Base-by-base conservation (phyloP, 2,888 invertebrate genomes). In the Odontothrips loti region DNA sequence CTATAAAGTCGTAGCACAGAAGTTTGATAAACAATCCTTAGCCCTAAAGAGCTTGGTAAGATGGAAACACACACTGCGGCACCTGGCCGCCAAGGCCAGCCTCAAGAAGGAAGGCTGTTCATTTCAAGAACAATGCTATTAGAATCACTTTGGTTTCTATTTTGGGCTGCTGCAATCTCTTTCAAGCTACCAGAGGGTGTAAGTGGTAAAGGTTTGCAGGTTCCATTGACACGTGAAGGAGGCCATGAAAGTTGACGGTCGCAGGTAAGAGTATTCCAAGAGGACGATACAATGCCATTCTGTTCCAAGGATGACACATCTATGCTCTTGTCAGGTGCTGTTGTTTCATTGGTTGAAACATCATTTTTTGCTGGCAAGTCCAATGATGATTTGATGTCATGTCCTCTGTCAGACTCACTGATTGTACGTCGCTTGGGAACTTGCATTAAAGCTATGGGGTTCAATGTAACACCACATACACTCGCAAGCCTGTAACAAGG, bases 111-210 rank as follows among this genome's bases (percentile, higher is more conserved):
- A 12, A 75, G 27, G 68, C 68, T 75, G 27, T 27, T 75, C 68
- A 27, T 75, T 75, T 75, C 68, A 75, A 75, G 68, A 75, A 75
- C 27, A 75, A 75, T 75, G 23, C 68, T 75, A 27, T 75, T 75
- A 10, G 68, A 75, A 75, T 75, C 27, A 12, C 27, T 75, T 27
- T 75, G 68, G 23, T 23, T n/a, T 27, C 12, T 23, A 3, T 75
- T 27, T 75, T 23, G 68, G 9, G 8, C 23, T 12, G 23, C 12
- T 12, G 68, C 27, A 11, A 27, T 27, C 27, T 75, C 68, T n/a
- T 58, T 58, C 17, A 58, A 58, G 17, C 58, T 58, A n/a, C 20
- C 58, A 12, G 58, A 58, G 17, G 58, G 58, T 17, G 58, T n/a
- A 75, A 75, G 27, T 8, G 27, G 27, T 15, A 58, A 58, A 20